Evolutionary conservation across 2,797 vertebrate genomes (phyloP).

Genomic region (Helostoma temminkii): DNA sequence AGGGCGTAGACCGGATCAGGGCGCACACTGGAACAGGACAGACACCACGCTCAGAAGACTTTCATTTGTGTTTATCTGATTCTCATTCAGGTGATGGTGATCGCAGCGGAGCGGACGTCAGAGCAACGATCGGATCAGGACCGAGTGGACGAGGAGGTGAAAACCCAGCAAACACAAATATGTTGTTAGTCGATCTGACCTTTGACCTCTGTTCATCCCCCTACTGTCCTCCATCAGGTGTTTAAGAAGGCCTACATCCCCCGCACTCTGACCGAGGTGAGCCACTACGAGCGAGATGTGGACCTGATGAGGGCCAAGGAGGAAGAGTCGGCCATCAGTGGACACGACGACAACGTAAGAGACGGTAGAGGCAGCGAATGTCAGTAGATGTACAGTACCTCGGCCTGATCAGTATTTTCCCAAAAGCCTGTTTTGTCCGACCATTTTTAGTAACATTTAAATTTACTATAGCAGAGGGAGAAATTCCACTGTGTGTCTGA

Average conservation of each 20-base stretch:
- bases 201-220: conserved; percentile 5
- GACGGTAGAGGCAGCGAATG: not conserved
- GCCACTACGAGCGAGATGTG: conserved; percentile 87
- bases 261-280: conserved; percentile 90
- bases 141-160: conserved; percentile 95
- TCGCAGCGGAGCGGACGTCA: conserved; percentile 89
- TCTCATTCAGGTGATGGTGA: conserved; percentile 89
- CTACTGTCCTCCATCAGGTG: conserved; percentile 62
- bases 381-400: too few relatives aligned
- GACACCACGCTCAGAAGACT: too few relatives aligned
- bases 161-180: not conserved
- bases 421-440: too few relatives aligned
- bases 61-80: conserved; percentile 1
- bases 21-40: not conserved
- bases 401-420: too few relatives aligned
- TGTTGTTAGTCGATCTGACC: not conserved
- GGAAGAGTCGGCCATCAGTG: conserved; percentile 13
- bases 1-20: too few relatives aligned
- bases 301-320: conserved; percentile 51
- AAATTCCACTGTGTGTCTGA: too few relatives aligned
- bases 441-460: too few relatives aligned
- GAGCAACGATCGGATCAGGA: conserved; percentile 92
- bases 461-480: too few relatives aligned
- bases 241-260: conserved; percentile 92
- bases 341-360: conserved; percentile 60